Percentiles rank a stretch among this genome's conserved stretches.
Evolutionary conservation across 2,888 invertebrate genomes (phyloP).

Genomic region (Tanypteryx hageni): DNA sequence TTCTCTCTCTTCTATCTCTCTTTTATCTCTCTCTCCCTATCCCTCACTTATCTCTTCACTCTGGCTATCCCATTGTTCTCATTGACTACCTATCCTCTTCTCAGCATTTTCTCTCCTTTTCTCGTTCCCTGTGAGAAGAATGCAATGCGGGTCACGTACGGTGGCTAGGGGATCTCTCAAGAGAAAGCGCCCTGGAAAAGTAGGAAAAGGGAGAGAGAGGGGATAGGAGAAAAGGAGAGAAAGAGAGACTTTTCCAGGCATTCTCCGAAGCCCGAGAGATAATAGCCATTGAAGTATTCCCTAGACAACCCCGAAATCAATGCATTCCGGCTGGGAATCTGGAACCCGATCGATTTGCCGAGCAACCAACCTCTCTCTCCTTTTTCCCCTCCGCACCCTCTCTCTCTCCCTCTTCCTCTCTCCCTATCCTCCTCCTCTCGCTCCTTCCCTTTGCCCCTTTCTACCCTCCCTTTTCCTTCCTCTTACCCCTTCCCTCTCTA

Average conservation of each 20-base stretch:
- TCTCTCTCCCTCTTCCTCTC: background rate
- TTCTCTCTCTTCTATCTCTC: background rate
- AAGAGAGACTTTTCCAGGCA: background rate
- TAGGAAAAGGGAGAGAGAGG: background rate
- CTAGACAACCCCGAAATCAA: slow-evolving; percentile 15
- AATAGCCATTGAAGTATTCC: slow-evolving; percentile 29
- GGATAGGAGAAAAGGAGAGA: background rate
- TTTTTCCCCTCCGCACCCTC: background rate
- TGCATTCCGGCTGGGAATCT: slow-evolving; percentile 10
- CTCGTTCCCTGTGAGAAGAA: background rate
- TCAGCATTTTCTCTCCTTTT: background rate
- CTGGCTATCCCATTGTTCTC: background rate
- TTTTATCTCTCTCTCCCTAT: background rate
- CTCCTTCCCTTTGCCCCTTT: background rate
- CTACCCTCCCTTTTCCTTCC: background rate
- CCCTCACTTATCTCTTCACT: background rate
- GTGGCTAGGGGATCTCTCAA: background rate
- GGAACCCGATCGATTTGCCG: background rate
- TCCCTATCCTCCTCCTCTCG: background rate
- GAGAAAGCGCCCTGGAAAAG: slow-evolving; percentile 1
- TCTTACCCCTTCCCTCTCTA: background rate
- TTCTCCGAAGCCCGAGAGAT: background rate
- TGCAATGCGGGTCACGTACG: slow-evolving; percentile 36
- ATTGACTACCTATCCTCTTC: background rate
- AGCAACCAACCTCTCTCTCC: background rate